Conservation (phyloP, 2,888 invertebrate species). For the Tetragonisca angustula region DNA sequence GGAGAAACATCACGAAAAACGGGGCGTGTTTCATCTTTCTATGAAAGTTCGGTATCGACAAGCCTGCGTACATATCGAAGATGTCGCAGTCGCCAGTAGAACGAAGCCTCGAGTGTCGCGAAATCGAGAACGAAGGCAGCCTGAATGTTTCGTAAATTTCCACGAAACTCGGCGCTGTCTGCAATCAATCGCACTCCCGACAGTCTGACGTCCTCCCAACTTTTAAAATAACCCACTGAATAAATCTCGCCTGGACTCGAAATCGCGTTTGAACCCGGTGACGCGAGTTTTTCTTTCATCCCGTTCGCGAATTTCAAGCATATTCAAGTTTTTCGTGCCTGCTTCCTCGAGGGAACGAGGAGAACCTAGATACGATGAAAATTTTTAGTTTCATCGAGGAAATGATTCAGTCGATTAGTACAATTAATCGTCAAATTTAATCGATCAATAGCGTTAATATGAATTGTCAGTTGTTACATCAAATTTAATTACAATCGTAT, state of each 20-base stretch:
- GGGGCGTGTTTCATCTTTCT: background rate
- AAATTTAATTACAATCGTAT: no score
- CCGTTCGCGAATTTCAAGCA: conserved; percentile 8
- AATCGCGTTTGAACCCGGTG: no score
- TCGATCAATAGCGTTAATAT: no score
- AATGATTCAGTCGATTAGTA: no score
- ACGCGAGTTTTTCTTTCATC: background rate
- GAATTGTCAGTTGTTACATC: no score
- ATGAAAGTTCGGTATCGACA: background rate
- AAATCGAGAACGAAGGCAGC: background rate
- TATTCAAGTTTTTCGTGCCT: no score
- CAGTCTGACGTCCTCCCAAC: conserved; percentile 40
- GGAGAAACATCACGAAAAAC: background rate
- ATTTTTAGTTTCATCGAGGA: no score
- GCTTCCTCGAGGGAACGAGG: no score
- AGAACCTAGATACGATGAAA: no score
- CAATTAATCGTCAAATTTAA: no score
- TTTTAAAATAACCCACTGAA: conserved; percentile 39
- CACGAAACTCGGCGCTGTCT: conserved; percentile 18
- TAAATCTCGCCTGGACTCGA: conserved; percentile 27
- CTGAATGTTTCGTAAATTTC: conserved; percentile 17
- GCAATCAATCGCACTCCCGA: conserved; percentile 30
- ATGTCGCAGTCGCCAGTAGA: background rate
- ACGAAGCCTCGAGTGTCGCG: background rate
- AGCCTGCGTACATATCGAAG: background rate